A percentile compares a stretch with the other conserved stretches of the same genome.
phyloP scores from a whole-genome alignment of 2,113 vertebrate genomes.

The Zapornia atra region DNA sequence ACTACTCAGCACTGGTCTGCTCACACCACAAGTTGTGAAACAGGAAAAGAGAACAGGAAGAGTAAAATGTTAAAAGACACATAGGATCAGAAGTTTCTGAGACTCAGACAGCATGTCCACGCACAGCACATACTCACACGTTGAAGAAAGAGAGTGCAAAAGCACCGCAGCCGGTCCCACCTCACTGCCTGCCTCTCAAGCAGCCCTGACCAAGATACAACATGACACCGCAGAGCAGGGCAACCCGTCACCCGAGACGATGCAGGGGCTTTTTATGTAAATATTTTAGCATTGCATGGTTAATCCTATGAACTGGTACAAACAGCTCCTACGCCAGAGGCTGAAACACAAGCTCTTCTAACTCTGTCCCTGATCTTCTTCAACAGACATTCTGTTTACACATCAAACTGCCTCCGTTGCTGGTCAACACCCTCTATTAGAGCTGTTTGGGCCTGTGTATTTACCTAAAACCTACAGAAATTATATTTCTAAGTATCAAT shows the following conservation, averaged over 20 bases:
- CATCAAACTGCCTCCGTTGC: not conserved
- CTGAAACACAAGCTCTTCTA: conserved; percentile 57
- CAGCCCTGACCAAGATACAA: not conserved
- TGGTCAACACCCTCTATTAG: not conserved
- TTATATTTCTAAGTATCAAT: not conserved
- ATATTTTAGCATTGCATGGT: conserved; percentile 61
- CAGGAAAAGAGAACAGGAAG: not conserved
- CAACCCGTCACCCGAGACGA: conserved; percentile 31
- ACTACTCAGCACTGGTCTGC: not conserved
- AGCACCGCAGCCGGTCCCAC: not conserved
- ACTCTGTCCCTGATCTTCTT: conserved; percentile 21
- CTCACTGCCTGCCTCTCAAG: not conserved
- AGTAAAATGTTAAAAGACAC: not conserved
- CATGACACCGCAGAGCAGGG: conserved; percentile 16
- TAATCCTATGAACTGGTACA: conserved; percentile 55
- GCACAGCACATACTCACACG: not conserved
- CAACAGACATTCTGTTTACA: not conserved
- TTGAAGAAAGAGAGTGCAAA: not conserved
- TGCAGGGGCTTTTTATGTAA: conserved; percentile 35
- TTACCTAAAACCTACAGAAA: not conserved
- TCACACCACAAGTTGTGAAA: not conserved
- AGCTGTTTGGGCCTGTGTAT: not conserved
- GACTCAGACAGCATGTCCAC: not conserved
- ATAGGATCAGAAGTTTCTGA: not conserved
- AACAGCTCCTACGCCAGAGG: conserved; percentile 47